A percentile compares a stretch with the other conserved stretches of the same genome.
These are phyloP conservation scores for Anoura caudifer DNA, from an alignment of 2,113 vertebrate genomes.

Conservation along the genomic window DNA sequence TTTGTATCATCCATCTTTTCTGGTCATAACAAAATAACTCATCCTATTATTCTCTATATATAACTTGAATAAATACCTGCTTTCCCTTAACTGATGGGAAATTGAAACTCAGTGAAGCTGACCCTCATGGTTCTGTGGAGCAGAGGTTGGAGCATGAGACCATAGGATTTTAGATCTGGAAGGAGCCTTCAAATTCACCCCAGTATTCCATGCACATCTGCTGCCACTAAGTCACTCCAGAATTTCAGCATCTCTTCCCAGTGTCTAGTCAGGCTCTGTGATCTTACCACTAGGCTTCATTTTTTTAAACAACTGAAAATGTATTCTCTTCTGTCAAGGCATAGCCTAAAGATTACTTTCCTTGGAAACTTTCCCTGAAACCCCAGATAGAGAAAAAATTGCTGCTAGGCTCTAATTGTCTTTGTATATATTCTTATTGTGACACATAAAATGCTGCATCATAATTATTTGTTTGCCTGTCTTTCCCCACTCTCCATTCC, in stretches of 20 bases:
- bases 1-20: neutral
- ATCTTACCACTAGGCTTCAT: neutral
- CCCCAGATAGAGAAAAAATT: neutral
- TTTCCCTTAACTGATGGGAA: neutral
- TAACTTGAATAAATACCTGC: neutral
- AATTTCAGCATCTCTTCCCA: neutral
- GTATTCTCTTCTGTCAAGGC: neutral
- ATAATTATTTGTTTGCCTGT: neutral
- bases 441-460: neutral
- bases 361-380: neutral
- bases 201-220: too few species aligned
- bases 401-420: neutral
- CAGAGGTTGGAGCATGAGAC: neutral
- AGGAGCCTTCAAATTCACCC: neutral
- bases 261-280: too few species aligned
- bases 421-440: neutral
- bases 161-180: neutral
- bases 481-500: neutral
- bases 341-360: neutral
- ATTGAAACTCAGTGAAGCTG: neutral
- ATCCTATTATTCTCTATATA: neutral
- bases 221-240: neutral
- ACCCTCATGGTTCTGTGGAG: fast-evolving
- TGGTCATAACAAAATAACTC: neutral
- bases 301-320: neutral